Percentiles rank a stretch among this genome's conserved stretches.
Conservation (phyloP, 2,797 vertebrate genomes). For the Pseudochirops cupreus region DNA sequence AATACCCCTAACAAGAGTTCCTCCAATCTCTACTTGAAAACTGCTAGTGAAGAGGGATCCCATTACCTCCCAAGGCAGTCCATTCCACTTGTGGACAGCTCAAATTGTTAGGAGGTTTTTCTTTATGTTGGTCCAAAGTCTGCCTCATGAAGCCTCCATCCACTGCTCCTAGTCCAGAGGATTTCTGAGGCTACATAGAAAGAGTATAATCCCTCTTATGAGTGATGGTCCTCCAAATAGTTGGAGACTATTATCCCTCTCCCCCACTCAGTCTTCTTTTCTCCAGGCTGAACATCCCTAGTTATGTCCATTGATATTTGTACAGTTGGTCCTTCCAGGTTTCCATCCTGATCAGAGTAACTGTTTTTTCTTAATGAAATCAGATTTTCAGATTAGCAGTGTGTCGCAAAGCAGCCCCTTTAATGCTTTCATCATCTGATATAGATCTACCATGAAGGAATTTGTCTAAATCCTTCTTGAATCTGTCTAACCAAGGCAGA, state of each 20-base stretch:
- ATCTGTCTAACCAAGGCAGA: constrained; percentile 4
- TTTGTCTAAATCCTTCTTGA: not conserved
- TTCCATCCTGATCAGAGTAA: not conserved
- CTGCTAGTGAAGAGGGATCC: not conserved
- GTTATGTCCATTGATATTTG: not conserved
- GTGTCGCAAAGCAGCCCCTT: not conserved
- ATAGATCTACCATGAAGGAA: not conserved
- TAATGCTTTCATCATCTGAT: not conserved
- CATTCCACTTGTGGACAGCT: not conserved
- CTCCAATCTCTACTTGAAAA: not conserved
- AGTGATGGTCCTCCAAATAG: not conserved
- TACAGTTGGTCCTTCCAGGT: not conserved
- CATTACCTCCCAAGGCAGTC: not conserved
- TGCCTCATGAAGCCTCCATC: not conserved
- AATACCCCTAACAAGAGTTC: not conserved
- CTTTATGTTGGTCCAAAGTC: not conserved
- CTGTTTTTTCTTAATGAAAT: not conserved
- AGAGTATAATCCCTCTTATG: not conserved
- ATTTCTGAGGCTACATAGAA: not conserved
- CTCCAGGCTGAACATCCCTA: not conserved
- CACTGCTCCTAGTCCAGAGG: not conserved
- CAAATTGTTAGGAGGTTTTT: not conserved
- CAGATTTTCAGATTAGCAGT: not conserved
- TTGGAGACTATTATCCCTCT: not conserved
- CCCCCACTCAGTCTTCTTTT: not conserved